A percentile compares a stretch with the other conserved stretches of the same genome.
Evolutionary conservation across 2,797 vertebrate genomes (phyloP).

Genomic region (Neosilurus mollespiculum): DNA sequence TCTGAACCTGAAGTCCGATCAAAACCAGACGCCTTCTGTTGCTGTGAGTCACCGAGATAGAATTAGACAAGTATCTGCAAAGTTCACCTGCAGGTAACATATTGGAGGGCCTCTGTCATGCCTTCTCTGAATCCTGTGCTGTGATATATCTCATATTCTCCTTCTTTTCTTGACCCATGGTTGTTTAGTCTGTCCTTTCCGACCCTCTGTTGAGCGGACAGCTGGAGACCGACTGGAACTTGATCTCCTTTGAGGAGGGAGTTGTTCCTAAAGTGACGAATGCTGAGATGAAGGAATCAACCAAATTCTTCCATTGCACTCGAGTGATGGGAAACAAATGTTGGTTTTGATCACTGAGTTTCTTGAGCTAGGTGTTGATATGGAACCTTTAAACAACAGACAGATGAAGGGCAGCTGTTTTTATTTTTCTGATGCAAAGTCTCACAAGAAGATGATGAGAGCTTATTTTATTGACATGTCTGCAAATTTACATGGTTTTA

Average conservation of each 20-base stretch:
- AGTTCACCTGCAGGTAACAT: constrained; percentile 46
- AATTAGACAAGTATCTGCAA: constrained; percentile 25
- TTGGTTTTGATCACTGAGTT: constrained; percentile 38
- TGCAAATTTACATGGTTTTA: constrained; percentile 34
- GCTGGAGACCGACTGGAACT: constrained; percentile 45
- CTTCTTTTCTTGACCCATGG: constrained; percentile 3
- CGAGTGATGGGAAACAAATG: constrained; percentile 44
- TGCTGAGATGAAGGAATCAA: constrained; percentile 36
- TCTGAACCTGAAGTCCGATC: constrained; percentile 34
- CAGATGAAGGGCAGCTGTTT: constrained; percentile 22
- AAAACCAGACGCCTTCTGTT: constrained; percentile 42
- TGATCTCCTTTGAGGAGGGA: constrained; percentile 41
- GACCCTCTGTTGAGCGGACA: constrained; percentile 27
- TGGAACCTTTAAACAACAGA: constrained; percentile 18
- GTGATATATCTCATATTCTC: constrained; percentile 25
- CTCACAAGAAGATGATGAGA: background rate
- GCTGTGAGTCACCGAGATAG: constrained; percentile 20
- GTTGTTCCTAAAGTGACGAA: constrained; percentile 34
- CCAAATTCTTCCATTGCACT: constrained; percentile 4
- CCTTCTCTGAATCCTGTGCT: constrained; percentile 9
- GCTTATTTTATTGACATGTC: constrained; percentile 42
- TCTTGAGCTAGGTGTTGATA: constrained; percentile 40
- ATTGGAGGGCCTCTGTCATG: constrained; percentile 10
- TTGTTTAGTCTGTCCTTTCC: constrained; percentile 43
- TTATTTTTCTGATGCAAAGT: background rate